Base-by-base conservation (phyloP, 2,113 vertebrate genomes). In the Zingel zingel region DNA sequence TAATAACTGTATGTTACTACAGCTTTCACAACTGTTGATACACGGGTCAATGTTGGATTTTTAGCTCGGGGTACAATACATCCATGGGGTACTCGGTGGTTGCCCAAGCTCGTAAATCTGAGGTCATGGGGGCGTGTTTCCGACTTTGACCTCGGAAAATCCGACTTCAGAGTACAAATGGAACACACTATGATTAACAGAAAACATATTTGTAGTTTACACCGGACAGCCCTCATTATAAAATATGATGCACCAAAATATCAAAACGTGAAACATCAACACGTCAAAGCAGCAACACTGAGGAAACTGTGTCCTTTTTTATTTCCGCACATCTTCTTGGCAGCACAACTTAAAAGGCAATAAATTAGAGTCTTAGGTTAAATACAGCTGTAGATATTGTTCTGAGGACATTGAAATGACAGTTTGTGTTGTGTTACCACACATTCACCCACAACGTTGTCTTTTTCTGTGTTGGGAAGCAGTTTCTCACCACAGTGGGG, bases 281-380 rank as follows among this genome's bases (percentile, higher is more conserved):
- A 79, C 79, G n/a, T 43, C 48, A 48, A 86, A 85, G 81, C 83
- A 83, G 70, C 75, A 59, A 66, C 78, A 58, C 10, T 63, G 53
- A 72, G 43, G 5, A 66, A 58, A 27, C 30, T 47, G 63, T 47
- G 48, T 79, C 57, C 16, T 9, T 65, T 33, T 11, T 86, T 56
- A 39, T 59, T 64, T 58, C 78, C 75, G 23, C 51, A 5, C n/a
- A 30, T 48, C 51, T 77, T 70, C 51, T 11, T 6, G 62, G 61
- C 77, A 78, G 66, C 79, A 68, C 69, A 88, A 81, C 57, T 66
- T 82, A 73, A 88, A 91, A 91, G 82, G 82, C 81, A 82, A 86
- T 87, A 91, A 89, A 87, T 88, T 81, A 89, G 18, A 86, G 62
- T 73, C 47, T 79, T 21, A 16, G 9, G 58, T 65, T 74, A 71